Evolutionary conservation across 2,113 vertebrate genomes (phyloP), one percentile per base, ranked within the genome.

Genomic region (Epinephelus lanceolatus): DNA sequence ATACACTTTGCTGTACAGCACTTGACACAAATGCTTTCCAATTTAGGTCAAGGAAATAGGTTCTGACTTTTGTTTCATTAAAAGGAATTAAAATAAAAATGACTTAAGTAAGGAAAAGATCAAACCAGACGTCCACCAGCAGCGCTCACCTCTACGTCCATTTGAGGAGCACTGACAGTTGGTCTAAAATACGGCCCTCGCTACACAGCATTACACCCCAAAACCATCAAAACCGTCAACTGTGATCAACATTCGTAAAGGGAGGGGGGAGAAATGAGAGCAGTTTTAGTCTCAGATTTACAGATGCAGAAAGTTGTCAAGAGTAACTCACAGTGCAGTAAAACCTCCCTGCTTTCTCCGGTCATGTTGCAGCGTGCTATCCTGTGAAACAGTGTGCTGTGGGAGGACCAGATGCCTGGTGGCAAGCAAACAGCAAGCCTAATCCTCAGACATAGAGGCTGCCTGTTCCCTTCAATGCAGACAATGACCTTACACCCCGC

Each of bases 281-380:
- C 8, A 37, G 14, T 52, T 75, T 75, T 5, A 75, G 27, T 49
- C 68, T 80, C 3, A 80, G 56, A 68, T 62, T 56, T n/a, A 27
- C 21, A 67, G 37, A 2, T 3, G 37, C 18, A 63, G 21, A 75
- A 80, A 80, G 47, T 49, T 74, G 67, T 23, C 18, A 69, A 78
- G 18, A 68, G 47, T 30, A 87, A 97, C 97, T 98, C 96, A 97
- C 97, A 96, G 83, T 97, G 94, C 91, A 95, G 90, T 87, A 96
- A 95, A 96, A 96, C 88, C 95, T 96, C 96, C 66, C 93, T 95
- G 76, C 95, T 96, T 94, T 96, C 97, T 96, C 96, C 95, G 85
- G 91, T 96, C 96, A 96, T 94, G 85, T 86, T 91, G 88, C 76
- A 74, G 75, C 75, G 89, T 91, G 86, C 79, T 68, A 67, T 83